Conservation (phyloP, 2,113 vertebrate genomes). For the Taurulus bubalis region DNA sequence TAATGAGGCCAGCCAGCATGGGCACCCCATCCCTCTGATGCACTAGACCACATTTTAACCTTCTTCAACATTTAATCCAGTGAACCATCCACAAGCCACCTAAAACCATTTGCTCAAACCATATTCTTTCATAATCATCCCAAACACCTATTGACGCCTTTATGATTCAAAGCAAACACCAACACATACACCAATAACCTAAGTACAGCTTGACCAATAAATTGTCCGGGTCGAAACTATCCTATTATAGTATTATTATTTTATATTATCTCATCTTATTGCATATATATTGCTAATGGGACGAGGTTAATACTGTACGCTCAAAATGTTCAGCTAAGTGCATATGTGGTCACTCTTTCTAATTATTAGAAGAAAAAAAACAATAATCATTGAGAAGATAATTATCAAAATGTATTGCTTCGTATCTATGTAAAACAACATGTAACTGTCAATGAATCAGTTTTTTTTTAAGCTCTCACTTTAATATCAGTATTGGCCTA, state of each 20-base stretch:
- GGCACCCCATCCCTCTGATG: constrained; percentile 33
- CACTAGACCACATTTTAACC: constrained; percentile 18
- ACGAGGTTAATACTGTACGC: background rate
- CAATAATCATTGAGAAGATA: background rate
- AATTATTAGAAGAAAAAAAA: too few species aligned
- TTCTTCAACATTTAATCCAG: constrained; percentile 17
- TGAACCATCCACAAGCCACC: constrained; percentile 3
- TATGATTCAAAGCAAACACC: constrained; percentile 7
- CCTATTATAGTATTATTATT: background rate
- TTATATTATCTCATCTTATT: background rate
- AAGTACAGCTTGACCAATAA: background rate
- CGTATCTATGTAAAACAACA: background rate
- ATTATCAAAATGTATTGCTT: background rate
- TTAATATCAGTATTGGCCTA: background rate
- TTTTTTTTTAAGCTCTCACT: background rate
- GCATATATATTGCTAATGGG: background rate
- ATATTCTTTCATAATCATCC: constrained; percentile 76
- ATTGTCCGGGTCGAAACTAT: background rate
- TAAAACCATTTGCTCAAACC: constrained; percentile 10
- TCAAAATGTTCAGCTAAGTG: background rate
- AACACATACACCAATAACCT: too few species aligned
- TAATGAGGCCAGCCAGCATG: constrained; percentile 60
- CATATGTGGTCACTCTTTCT: background rate
- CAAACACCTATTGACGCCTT: background rate
- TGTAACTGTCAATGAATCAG: background rate